Percentiles rank a stretch among this genome's conserved stretches.
Evolutionary conservation across 2,888 invertebrate genomes (phyloP).

Genomic region (Cheilosia variabilis): DNA sequence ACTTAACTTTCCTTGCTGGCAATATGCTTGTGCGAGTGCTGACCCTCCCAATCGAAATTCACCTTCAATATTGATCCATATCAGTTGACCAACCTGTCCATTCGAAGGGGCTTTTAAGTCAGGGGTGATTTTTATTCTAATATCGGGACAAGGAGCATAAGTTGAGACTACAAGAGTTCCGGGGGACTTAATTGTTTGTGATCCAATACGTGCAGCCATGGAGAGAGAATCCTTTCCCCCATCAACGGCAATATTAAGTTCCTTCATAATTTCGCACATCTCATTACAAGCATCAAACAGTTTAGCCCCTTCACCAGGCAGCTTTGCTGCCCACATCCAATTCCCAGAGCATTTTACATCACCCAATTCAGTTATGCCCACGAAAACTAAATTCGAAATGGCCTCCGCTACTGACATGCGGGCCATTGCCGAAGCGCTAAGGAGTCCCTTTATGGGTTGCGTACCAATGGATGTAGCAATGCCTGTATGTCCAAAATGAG

Average conservation of each 20-base stretch:
- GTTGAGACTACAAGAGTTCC: constrained; percentile 98
- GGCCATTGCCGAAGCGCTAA: constrained; percentile 94
- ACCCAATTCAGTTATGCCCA: constrained; percentile 87
- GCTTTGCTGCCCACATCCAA: constrained; percentile 99
- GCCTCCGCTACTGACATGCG: constrained; percentile 98
- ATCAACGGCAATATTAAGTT: constrained; percentile 94
- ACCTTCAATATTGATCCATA: constrained; percentile 92
- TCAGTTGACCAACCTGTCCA: constrained; percentile 86
- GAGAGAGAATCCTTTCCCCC: constrained; percentile 99
- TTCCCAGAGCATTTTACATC: constrained; percentile 99
- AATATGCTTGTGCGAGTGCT: constrained; percentile 95
- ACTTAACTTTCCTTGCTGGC: constrained; percentile 90
- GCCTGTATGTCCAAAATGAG: constrained; percentile 92
- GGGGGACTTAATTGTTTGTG: constrained; percentile 89
- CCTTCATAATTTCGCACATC: constrained; percentile 93
- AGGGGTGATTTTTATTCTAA: constrained; percentile 94
- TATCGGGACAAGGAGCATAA: constrained; percentile 97
- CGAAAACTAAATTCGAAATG: constrained; percentile 94
- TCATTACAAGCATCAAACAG: constrained; percentile 94
- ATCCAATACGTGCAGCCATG: constrained; percentile 95
- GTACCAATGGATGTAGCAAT: constrained; percentile 98
- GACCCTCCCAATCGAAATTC: constrained; percentile 94
- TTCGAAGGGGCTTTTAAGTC: constrained; percentile 90
- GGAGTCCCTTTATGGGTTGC: constrained; percentile 94
- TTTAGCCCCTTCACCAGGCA: constrained; percentile 95